phyloP scores from a whole-genome alignment of 2,888 invertebrate species.

The Amblyjoppa proteus region DNA sequence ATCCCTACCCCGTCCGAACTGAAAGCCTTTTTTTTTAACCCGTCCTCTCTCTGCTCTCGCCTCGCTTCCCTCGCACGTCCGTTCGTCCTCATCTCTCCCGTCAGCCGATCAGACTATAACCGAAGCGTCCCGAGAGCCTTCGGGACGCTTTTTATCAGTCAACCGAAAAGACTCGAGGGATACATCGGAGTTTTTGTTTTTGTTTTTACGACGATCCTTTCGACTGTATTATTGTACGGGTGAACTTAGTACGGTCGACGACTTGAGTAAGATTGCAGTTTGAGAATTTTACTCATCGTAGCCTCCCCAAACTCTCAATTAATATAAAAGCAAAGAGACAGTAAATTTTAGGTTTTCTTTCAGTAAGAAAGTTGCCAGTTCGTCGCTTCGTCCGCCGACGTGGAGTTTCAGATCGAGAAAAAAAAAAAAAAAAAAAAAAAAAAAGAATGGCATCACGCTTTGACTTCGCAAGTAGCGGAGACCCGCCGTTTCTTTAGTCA shows the following conservation, averaged over 20 bases:
- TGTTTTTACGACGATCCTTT: conserved; percentile 34
- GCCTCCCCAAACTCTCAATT: neutral
- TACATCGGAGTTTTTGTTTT: conserved; percentile 66
- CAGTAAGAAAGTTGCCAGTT: neutral
- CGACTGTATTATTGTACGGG: conserved; percentile 16
- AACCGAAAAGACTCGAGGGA: conserved; percentile 78
- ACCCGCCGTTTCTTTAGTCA: neutral
- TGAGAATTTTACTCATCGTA: neutral
- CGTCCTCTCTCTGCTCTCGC: conserved; percentile 44
- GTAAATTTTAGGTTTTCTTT: neutral
- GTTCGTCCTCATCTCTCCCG: conserved; percentile 73
- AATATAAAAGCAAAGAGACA: neutral
- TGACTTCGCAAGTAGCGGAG: neutral
- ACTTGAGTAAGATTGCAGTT: neutral
- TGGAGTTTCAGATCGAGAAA: neutral
- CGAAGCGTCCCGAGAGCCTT: conserved; percentile 69
- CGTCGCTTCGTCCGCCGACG: neutral
- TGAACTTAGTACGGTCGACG: conserved; percentile 30
- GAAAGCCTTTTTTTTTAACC: conserved; percentile 57
- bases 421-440: conserved; percentile 11
- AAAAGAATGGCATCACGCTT: neutral
- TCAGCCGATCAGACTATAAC: conserved; percentile 62
- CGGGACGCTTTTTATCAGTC: conserved; percentile 79
- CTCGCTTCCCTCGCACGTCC: conserved; percentile 38
- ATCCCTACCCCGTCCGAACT: conserved; percentile 49